Evolutionary conservation across 2,797 vertebrate species (phyloP), one percentile per base, ranked within the genome.

Genomic region (Loris lydekkerianus): DNA sequence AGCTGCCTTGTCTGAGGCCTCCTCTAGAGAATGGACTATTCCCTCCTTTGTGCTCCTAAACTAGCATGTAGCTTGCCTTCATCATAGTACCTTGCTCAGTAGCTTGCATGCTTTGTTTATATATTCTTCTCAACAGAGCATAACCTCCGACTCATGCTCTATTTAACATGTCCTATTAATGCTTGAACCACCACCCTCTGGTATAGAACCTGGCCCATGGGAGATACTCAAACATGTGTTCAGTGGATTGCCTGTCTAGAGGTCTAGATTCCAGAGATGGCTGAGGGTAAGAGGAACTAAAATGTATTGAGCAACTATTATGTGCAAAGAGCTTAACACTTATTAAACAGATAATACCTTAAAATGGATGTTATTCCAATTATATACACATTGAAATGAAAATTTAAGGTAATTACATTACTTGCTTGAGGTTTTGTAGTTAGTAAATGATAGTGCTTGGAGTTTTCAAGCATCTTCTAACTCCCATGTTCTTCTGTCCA

Each of bases 221-320:
- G 69, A 95, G 63, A 73, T 3, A 69, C 34, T 78, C n/a, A 91
- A 43, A 78, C 31, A 53, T 37, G 21, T 53, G n/a, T 83, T 86
- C n/a, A 73, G 14, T 72, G 63, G 63, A 90, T 67, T 46, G 72
- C 27, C 53, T 87, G 21, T 13, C 61, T 82, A 65, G 43, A 77
- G 61, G 89, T 82, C 43, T 86, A n/a, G 70, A 61, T 92, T 87
- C 63, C 37, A 87, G 77, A 93, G 72, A 84, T 84, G 34, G 37
- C 34, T 29, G 25, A 90, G 40, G 25, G 20, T 73, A 88, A 78
- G 65, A 65, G 56, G 72, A 90, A 70, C 43, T 78, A 67, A 81
- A 89, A 84, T 15, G 15, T 86, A 53, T 43, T 81, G 81, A 76
- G 80, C 29, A 78, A 84, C 46, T 72, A 31, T 82, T 92, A 87